Evolutionary conservation across 2,113 vertebrate species (phyloP).

Genomic region (Anser brachyrhynchus): DNA sequence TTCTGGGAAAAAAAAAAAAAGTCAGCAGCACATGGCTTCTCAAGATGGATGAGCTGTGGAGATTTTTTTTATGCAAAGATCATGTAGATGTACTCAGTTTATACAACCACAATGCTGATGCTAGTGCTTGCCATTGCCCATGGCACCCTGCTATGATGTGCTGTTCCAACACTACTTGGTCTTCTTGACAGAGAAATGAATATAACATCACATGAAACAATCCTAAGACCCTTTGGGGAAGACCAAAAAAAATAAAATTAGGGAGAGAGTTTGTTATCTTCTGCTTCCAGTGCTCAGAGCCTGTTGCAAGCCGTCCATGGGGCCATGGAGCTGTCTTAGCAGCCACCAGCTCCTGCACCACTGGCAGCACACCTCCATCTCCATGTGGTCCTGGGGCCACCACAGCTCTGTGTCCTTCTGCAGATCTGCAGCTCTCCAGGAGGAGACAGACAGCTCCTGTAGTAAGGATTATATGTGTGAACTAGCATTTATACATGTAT

Average conservation of each 20-base stretch:
- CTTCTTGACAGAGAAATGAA: neutral
- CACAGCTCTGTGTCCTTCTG: neutral
- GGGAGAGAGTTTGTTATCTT: neutral
- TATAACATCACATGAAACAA: neutral
- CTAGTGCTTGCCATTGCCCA: neutral
- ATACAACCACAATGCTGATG: neutral
- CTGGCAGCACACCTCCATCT: accelerated
- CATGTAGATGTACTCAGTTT: neutral
- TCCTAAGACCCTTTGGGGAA: neutral
- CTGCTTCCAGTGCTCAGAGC: neutral
- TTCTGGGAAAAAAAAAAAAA: neutral
- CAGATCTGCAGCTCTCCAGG: neutral
- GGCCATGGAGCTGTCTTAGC: neutral
- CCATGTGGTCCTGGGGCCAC: accelerated
- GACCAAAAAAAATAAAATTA: neutral
- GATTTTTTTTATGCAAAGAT: neutral
- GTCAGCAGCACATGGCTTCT: neutral
- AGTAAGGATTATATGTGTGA: neutral
- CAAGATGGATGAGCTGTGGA: neutral
- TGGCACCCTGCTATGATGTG: accelerated
- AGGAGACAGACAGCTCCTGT: neutral
- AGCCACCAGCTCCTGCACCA: accelerated
- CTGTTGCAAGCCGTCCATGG: neutral
- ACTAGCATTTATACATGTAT: neutral
- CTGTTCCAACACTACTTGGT: neutral